A percentile compares a stretch with the other conserved stretches of the same genome.
phyloP scores from a whole-genome alignment of 2,888 invertebrate species.

The Labia minor region DNA sequence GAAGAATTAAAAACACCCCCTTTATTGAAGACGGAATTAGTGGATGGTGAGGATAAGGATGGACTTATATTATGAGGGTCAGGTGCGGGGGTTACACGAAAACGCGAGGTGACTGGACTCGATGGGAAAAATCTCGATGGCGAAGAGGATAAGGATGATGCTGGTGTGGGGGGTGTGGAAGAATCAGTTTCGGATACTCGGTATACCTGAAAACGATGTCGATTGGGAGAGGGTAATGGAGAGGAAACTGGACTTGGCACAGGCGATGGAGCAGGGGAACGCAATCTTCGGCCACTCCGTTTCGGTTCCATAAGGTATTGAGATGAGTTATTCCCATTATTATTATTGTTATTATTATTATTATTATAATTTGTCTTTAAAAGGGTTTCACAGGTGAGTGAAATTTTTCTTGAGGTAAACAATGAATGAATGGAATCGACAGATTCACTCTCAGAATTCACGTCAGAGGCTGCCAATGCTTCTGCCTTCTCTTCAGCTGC shows the following conservation, averaged over 20 bases:
- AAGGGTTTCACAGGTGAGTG: slow-evolving; percentile 56
- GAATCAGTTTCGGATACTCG: slow-evolving; percentile 24
- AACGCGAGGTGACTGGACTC: slow-evolving; percentile 29
- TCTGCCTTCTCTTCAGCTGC: slow-evolving; percentile 24
- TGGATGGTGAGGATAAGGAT: neutral
- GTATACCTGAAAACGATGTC: slow-evolving; percentile 34
- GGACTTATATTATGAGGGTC: slow-evolving; percentile 1
- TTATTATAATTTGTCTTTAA: slow-evolving; percentile 24
- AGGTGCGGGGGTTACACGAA: slow-evolving; percentile 32
- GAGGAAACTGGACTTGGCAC: slow-evolving; percentile 55
- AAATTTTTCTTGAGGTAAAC: slow-evolving; percentile 51
- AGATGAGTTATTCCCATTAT: slow-evolving; percentile 25
- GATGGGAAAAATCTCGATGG: slow-evolving; percentile 24
- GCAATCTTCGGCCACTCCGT: slow-evolving; percentile 44
- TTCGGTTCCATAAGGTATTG: slow-evolving; percentile 33
- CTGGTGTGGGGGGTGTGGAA: slow-evolving; percentile 16
- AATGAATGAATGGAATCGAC: neutral
- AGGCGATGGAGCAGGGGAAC: slow-evolving; percentile 55
- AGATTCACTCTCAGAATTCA: slow-evolving; percentile 29
- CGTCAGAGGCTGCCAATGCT: slow-evolving; percentile 24
- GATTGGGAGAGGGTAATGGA: slow-evolving; percentile 48
- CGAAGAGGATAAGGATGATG: slow-evolving; percentile 23
- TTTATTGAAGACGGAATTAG: neutral
- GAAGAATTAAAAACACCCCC: neutral
- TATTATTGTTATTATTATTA: slow-evolving; percentile 21